phyloP scores from a whole-genome alignment of 92 coral and sea anemone species.

The Parazoanthus atlanticus region DNA sequence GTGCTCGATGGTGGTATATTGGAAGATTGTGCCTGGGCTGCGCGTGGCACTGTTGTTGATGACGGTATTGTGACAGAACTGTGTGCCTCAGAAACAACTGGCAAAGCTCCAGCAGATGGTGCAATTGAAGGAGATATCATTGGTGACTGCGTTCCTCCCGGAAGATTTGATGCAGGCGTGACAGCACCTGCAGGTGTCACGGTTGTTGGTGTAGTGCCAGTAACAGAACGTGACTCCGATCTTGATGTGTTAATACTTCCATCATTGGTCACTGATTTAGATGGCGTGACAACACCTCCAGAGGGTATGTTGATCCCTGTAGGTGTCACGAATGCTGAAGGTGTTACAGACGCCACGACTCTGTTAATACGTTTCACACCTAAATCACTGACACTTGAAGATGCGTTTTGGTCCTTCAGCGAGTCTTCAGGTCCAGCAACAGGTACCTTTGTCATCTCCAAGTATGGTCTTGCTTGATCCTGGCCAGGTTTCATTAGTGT shows the following conservation, averaged over 20 bases:
- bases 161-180: constrained; percentile 8
- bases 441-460: background rate
- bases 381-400: background rate
- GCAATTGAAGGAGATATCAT: constrained; percentile 8
- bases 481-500: background rate
- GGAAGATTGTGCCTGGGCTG: background rate
- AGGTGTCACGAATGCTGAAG: background rate
- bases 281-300: constrained; percentile 11
- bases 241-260: background rate
- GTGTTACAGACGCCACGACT: background rate
- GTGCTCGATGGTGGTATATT: background rate
- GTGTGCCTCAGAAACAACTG: background rate
- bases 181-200: background rate
- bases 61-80: background rate
- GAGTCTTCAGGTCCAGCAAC: background rate
- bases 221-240: constrained; percentile 11
- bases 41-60: background rate
- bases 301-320: background rate
- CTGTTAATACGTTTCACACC: background rate
- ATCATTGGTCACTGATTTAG: background rate
- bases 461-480: background rate
- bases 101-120: background rate
- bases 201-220: constrained; percentile 13
- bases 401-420: background rate
- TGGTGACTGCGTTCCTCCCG: background rate